Evolutionary conservation across 1,140 invertebrate genomes (phyloP).

Genomic region (Drosophila littoralis): DNA sequence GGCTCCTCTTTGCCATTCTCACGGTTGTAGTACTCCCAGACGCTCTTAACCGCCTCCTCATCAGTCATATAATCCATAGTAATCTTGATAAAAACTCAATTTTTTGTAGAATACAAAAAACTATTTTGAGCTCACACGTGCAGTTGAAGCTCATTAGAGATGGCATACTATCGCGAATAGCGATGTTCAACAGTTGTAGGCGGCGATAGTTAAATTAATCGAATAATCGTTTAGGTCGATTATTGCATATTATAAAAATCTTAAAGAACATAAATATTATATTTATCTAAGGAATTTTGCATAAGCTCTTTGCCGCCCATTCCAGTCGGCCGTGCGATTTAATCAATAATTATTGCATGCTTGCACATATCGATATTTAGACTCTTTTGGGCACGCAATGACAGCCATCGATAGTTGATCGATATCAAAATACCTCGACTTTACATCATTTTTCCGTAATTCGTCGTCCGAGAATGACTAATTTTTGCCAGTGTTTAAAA

Average conservation of each 20-base stretch:
- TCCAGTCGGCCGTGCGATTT: too few species aligned
- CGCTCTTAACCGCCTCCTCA: slow-evolving; percentile 20
- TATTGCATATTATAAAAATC: too few species aligned
- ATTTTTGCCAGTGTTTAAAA: slow-evolving; percentile 74
- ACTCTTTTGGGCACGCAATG: background rate
- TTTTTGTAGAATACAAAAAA: slow-evolving; percentile 5
- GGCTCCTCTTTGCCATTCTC: slow-evolving; percentile 14
- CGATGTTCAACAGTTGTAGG: background rate
- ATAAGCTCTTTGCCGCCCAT: background rate
- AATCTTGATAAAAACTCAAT: background rate
- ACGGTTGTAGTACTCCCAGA: slow-evolving; percentile 43
- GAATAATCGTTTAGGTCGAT: background rate
- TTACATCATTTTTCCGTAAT: slow-evolving; percentile 58
- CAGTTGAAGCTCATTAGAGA: slow-evolving; percentile 21
- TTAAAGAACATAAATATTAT: too few species aligned
- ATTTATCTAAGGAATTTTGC: too few species aligned
- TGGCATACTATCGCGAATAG: background rate
- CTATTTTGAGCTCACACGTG: slow-evolving; percentile 48
- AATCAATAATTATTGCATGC: background rate
- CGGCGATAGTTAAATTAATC: background rate
- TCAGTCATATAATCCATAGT: slow-evolving; percentile 31
- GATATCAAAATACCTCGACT: slow-evolving; percentile 24
- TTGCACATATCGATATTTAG: slow-evolving; percentile 1
- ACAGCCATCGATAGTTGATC: slow-evolving; percentile 14
- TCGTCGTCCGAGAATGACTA: slow-evolving; percentile 75